A percentile compares a stretch with the other conserved stretches of the same genome.
phyloP scores from a whole-genome alignment of 2,797 vertebrate genomes.

The Potorous gilbertii region DNA sequence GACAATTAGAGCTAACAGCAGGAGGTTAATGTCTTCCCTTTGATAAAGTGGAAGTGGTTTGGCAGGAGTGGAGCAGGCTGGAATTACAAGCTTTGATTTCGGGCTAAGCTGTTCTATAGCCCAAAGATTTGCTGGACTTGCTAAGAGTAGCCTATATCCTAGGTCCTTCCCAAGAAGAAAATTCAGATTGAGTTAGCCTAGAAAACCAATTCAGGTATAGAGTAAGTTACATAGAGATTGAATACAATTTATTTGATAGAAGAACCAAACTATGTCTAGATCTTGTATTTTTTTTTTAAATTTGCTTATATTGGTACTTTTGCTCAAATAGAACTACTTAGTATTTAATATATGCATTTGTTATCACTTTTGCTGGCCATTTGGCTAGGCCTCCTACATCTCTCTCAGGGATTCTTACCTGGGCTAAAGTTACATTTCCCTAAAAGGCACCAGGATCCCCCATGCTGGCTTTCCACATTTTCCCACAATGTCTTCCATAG shows the following conservation, averaged over 20 bases:
- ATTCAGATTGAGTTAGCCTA: background rate
- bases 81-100: conserved; percentile 25
- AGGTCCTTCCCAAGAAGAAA: background rate
- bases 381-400: background rate
- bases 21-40: conserved; percentile 45
- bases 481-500: background rate
- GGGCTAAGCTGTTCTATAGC: background rate
- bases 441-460: background rate
- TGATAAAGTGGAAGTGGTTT: conserved; percentile 42
- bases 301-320: background rate
- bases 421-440: background rate
- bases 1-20: conserved; percentile 48
- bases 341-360: background rate
- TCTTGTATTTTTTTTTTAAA: background rate
- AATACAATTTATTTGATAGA: background rate
- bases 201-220: background rate
- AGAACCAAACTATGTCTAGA: background rate
- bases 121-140: background rate
- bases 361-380: background rate
- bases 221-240: background rate
- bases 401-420: background rate
- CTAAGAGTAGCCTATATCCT: background rate
- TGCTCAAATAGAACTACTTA: background rate
- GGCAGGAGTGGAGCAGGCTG: background rate
- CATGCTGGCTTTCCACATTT: background rate